phyloP scores from a whole-genome alignment of 2,888 invertebrate genomes.

The Dyspetes luteomarginatus region DNA sequence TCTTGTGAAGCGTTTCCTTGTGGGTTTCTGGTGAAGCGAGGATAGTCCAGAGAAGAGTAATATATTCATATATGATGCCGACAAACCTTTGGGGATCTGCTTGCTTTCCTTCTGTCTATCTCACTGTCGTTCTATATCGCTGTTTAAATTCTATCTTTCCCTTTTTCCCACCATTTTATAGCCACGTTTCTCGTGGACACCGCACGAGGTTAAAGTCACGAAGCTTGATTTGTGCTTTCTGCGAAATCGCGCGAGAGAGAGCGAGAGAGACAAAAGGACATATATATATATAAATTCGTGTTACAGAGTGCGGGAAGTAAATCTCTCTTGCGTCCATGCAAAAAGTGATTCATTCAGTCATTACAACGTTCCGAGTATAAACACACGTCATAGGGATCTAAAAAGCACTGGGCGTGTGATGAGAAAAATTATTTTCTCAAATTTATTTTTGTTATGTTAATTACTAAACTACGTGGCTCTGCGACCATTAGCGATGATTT shows the following conservation, averaged over 20 bases:
- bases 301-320: conserved; percentile 9
- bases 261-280: conserved; percentile 1
- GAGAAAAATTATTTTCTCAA: not conserved
- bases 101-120: conserved; percentile 24
- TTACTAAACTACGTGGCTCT: not conserved
- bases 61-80: conserved; percentile 15
- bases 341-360: conserved; percentile 57
- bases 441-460: not conserved
- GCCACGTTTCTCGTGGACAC: conserved; percentile 55
- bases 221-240: conserved; percentile 66
- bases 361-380: conserved; percentile 42
- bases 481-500: not conserved
- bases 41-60: not conserved
- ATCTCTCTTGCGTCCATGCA: conserved; percentile 31
- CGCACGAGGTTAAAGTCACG: conserved; percentile 60
- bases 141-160: conserved; percentile 18
- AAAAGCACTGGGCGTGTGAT: not conserved
- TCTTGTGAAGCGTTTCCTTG: too few relatives aligned
- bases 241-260: conserved; percentile 36
- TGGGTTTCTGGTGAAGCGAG: conserved; percentile 23
- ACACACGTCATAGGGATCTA: not conserved
- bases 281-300: too few relatives aligned
- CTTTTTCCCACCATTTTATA: conserved; percentile 26
- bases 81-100: conserved; percentile 41
- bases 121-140: conserved; percentile 40